Evolutionary conservation across 2,888 invertebrate genomes (phyloP), one percentile per base, ranked within the genome.

Genomic region (Embidobia sp.): DNA sequence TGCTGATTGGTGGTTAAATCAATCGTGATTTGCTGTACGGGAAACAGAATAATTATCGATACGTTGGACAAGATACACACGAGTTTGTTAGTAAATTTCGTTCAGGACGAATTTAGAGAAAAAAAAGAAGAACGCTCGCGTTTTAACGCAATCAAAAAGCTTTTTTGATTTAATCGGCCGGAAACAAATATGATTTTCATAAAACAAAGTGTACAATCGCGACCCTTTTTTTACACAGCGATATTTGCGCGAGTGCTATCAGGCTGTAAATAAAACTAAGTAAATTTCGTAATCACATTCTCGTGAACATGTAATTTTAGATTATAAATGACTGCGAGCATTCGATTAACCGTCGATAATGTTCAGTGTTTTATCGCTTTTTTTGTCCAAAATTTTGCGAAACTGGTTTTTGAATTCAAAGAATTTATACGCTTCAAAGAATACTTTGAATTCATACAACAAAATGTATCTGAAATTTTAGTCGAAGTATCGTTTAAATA

Each of bases 1-100:
- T 83, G 82, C 83, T 86, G 85, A 86, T 87, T 86, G 85, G 85
- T 82, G 85, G 85, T 85, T 83, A 83, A 85, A 83, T 82, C 82
- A 81, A 77, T 79, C 81, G 82, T 82, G 84, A 85, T 85, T 85
- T 84, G 83, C 81, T 80, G 77, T 81, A 83, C 84, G 81, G 84
- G 82, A 84, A 84, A 85, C 84, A 80, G 81, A 83, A 84, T 86
- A 85, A 86, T 85, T 84, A 79, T 80, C 78, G 80, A 48, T 22
- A 22, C 55, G 35, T 73, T 63, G 46, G 49, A 57, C 77, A 70
- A 77, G 75, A 63, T 76, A 69, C 67, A 69, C 66, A 67, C 18
- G 74, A 63, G 63, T 76, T 69, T 69, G 75, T 69, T 76, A 64
- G 57, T 31, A 76, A 76, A 76, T 69, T 64, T 22, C 57, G 64